Conservation (phyloP, 2,113 vertebrate genomes). For the Dasyurus viverrinus region DNA sequence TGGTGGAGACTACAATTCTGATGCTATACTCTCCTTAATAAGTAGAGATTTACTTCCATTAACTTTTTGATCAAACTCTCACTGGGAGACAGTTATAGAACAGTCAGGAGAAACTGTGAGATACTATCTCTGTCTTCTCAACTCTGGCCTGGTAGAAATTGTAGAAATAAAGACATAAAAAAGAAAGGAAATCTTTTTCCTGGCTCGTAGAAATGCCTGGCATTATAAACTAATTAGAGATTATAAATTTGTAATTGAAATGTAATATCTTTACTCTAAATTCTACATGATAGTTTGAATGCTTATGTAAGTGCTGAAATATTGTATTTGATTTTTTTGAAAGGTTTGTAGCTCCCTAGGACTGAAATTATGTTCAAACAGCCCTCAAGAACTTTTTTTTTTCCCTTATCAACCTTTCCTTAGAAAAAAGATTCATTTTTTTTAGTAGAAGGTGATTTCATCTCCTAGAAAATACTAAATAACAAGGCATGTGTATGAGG, state of each 20-base stretch:
- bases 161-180: not conserved
- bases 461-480: not conserved
- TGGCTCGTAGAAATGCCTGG: not conserved
- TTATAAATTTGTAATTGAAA: not conserved
- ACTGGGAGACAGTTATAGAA: not conserved
- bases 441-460: not conserved
- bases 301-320: not conserved
- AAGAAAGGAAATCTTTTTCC: not conserved
- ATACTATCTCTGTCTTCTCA: not conserved
- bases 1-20: not conserved
- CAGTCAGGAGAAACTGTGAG: not conserved
- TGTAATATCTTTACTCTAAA: not conserved
- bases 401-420: not conserved
- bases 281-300: not conserved
- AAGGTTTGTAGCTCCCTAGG: not conserved
- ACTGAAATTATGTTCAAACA: not conserved
- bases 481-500: not conserved
- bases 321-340: not conserved
- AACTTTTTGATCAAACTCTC: not conserved
- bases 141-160: not conserved
- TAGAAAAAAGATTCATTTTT: not conserved
- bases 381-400: not conserved
- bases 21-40: not conserved
- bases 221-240: not conserved
- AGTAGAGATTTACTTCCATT: not conserved